Evolutionary conservation across 2,888 invertebrate species (phyloP).

Genomic region (Chloroclysta siterata): DNA sequence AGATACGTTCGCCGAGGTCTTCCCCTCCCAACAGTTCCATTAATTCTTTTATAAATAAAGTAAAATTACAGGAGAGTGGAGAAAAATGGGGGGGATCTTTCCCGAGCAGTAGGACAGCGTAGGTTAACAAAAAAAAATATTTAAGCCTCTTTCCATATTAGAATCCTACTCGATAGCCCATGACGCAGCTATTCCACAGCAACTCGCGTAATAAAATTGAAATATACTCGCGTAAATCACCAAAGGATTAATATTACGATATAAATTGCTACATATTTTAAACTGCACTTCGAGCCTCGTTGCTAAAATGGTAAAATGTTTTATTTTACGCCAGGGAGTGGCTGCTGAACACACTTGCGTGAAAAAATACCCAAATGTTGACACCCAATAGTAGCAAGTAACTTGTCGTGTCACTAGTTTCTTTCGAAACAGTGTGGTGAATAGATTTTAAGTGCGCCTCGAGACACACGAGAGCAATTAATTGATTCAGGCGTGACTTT

Average conservation of each 20-base stretch:
- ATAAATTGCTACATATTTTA: conserved; percentile 33
- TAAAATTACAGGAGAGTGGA: too few relatives aligned
- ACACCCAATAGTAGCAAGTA: neutral
- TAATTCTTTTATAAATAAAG: too few relatives aligned
- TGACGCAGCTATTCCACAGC: conserved; percentile 17
- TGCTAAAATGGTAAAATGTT: conserved; percentile 19
- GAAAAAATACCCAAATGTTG: neutral
- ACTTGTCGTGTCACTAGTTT: neutral
- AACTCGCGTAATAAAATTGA: conserved; percentile 48
- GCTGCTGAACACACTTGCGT: neutral
- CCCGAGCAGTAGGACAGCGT: too few relatives aligned
- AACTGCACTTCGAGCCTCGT: conserved; percentile 20
- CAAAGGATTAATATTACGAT: conserved; percentile 40
- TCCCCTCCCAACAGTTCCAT: too few relatives aligned
- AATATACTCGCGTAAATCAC: conserved; percentile 50
- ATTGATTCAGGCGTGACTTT: too few relatives aligned
- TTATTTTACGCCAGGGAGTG: conserved; percentile 7
- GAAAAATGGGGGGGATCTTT: too few relatives aligned
- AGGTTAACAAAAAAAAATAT: too few relatives aligned
- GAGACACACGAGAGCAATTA: too few relatives aligned
- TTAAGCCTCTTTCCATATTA: neutral
- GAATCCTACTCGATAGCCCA: conserved; percentile 6
- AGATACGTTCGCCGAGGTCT: too few relatives aligned
- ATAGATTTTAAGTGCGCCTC: too few relatives aligned
- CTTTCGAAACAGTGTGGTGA: too few relatives aligned